phyloP scores from a whole-genome alignment of 2,888 invertebrate genomes.

The Drosophila limbata region DNA sequence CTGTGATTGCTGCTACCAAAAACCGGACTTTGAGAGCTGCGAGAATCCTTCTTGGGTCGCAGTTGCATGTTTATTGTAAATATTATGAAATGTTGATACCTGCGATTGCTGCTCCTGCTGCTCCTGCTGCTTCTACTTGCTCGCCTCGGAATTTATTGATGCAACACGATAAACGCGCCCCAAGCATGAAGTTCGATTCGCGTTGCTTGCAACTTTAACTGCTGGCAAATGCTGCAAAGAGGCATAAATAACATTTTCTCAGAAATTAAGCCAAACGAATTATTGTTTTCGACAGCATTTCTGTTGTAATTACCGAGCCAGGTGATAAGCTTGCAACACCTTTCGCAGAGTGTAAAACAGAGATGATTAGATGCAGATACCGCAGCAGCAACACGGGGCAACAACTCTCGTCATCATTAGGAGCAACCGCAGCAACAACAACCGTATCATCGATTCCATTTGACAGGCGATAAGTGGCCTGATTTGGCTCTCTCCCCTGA shows the following conservation, averaged over 20 bases:
- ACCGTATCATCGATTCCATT: conserved; percentile 62
- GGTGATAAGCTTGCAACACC: conserved; percentile 70
- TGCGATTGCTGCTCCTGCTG: conserved; percentile 56
- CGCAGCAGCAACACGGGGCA: conserved; percentile 7
- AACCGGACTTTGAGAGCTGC: conserved; percentile 17
- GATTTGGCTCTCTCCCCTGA: conserved; percentile 44
- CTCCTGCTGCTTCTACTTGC: conserved; percentile 35
- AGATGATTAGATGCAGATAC: conserved; percentile 59
- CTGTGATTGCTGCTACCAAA: conserved; percentile 38
- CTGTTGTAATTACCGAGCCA: conserved; percentile 68
- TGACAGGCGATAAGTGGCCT: conserved; percentile 76
- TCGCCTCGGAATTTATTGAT: conserved; percentile 72
- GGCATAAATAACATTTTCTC: conserved; percentile 76
- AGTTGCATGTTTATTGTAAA: conserved; percentile 83
- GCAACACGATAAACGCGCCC: conserved; percentile 75
- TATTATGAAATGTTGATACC: conserved; percentile 81
- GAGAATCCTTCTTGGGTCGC: conserved; percentile 53
- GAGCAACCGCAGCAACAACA: conserved; percentile 21
- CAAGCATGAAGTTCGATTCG: conserved; percentile 59
- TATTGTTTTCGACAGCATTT: conserved; percentile 76
- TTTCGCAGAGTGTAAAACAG: conserved; percentile 48
- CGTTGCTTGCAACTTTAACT: conserved; percentile 22
- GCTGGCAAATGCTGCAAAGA: conserved; percentile 10
- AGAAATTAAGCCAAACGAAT: conserved; percentile 77
- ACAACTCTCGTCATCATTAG: conserved; percentile 63